Base-by-base conservation (phyloP, 2,888 invertebrate genomes). In the Dioctria rufipes region DNA sequence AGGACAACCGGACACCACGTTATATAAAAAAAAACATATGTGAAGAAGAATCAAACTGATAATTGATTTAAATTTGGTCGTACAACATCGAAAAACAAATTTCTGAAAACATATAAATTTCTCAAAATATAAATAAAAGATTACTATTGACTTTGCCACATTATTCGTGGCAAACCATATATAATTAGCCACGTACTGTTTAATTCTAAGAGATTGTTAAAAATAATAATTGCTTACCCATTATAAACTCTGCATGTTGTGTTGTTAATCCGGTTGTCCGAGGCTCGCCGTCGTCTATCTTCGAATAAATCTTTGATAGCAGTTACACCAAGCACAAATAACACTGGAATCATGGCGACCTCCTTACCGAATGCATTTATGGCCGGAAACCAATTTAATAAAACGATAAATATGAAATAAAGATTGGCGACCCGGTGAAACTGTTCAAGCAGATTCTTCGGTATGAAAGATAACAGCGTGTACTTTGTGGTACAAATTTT, bases 361-460 rank as follows among this genome's bases (percentile, higher is more conserved):
- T 98, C 98, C 88, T 97, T 98, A 83, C 97, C 98, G 90, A 98
- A 98, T 3, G 98, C 98, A 90, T 95, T 96, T 83, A 98, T 95
- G 51, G 94, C 93, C 3, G 98, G 98, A 87, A 98, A 94, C 97
- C 97, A 98, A 90, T 98, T 98, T 83, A 98, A 92, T 85, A 98
- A 90, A 86, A 98, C 97, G 88, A 99, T 98, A 88, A 98, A 96
- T 87, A 98, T 95, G 90, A 99, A 99, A 91, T 98, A 99, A 86
- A 99, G 91, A 91, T 99, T 99, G 83, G 98, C 98, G 87, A 98
- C 96, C 83, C 98, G 93, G 90, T 98, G 98, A 89, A 99, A 98
- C 90, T 99, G 98, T 90, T 98, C 98, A 89, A 98, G 93, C 82
- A 99, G 91, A 90, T 98, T 98, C 90, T 98, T 95, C 81, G 98